These are phyloP conservation scores for Hippocampus kuda DNA, from an alignment of 2,797 vertebrate species.

Conservation along the genomic window DNA sequence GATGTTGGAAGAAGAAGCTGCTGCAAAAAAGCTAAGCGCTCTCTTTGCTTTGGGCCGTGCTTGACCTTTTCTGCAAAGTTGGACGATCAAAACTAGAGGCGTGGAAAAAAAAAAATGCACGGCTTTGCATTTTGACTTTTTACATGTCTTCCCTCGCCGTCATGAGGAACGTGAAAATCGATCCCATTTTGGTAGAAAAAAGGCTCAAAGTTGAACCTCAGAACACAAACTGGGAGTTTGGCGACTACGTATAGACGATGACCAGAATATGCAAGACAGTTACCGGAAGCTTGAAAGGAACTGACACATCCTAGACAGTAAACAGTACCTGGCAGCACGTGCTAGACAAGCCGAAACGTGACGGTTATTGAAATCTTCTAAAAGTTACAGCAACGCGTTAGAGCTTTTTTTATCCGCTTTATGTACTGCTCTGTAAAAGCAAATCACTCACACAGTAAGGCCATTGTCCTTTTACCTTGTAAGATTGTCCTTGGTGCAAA, in stretches of 20 bases:
- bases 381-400: no score
- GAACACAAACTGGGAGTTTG: background rate
- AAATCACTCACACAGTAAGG: background rate
- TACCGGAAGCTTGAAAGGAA: no score
- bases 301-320: no score
- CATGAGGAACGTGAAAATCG: background rate
- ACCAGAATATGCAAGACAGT: background rate
- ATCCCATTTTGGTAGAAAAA: background rate
- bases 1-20: background rate
- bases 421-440: background rate
- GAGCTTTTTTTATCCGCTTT: background rate
- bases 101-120: background rate
- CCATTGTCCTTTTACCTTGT: slow-evolving; percentile 33
- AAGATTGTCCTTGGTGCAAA: slow-evolving; percentile 46
- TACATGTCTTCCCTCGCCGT: background rate
- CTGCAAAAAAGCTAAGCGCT: background rate
- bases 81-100: background rate
- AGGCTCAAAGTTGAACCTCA: background rate
- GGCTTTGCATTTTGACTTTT: background rate
- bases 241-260: background rate
- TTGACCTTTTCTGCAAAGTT: background rate
- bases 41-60: background rate
- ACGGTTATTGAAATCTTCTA: no score
- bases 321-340: no score
- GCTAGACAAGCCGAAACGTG: no score